Percentiles rank a stretch among this genome's conserved stretches.
Conservation (phyloP, 2,113 vertebrate genomes). For the Marcusenius ussheri region DNA sequence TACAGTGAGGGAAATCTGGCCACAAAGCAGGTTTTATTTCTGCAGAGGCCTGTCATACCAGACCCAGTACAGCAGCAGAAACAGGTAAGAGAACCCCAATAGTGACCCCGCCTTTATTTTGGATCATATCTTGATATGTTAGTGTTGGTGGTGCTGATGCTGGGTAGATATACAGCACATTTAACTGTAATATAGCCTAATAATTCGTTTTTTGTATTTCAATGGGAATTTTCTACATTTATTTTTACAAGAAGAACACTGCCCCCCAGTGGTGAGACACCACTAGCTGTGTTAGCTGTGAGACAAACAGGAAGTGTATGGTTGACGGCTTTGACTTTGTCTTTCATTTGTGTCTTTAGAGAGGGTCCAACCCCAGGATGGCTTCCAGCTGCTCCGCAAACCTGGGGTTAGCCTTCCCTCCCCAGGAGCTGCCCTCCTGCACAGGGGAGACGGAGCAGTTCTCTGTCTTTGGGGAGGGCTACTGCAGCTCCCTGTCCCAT, state of each 20-base stretch:
- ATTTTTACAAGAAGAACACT: not conserved
- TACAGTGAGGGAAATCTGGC: slow-evolving; percentile 89
- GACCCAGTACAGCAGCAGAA: slow-evolving; percentile 32
- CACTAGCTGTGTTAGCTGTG: not conserved
- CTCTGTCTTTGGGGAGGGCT: slow-evolving; percentile 66
- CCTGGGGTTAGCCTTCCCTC: slow-evolving; percentile 24
- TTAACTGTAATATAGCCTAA: not conserved
- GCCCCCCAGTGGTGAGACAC: not conserved
- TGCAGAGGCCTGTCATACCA: slow-evolving; percentile 78
- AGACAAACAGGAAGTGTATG: not conserved
- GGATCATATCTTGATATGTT: not conserved
- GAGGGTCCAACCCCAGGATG: slow-evolving; percentile 26
- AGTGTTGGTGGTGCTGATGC: not conserved
- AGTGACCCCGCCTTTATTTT: not conserved
- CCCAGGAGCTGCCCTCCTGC: slow-evolving; percentile 37
- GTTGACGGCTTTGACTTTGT: not conserved
- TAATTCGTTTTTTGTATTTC: not conserved
- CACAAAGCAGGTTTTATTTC: slow-evolving; percentile 92
- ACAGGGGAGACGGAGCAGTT: slow-evolving; percentile 60
- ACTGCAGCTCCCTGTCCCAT: slow-evolving; percentile 67
- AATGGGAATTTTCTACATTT: not conserved
- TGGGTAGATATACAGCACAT: not conserved
- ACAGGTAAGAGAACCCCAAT: slow-evolving; percentile 40
- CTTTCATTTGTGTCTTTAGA: slow-evolving; percentile 29
- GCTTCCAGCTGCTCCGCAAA: slow-evolving; percentile 45